Evolutionary conservation across 2,113 vertebrate genomes (phyloP), one percentile per base, ranked within the genome.

Genomic region (Ammodramus savannarum): DNA sequence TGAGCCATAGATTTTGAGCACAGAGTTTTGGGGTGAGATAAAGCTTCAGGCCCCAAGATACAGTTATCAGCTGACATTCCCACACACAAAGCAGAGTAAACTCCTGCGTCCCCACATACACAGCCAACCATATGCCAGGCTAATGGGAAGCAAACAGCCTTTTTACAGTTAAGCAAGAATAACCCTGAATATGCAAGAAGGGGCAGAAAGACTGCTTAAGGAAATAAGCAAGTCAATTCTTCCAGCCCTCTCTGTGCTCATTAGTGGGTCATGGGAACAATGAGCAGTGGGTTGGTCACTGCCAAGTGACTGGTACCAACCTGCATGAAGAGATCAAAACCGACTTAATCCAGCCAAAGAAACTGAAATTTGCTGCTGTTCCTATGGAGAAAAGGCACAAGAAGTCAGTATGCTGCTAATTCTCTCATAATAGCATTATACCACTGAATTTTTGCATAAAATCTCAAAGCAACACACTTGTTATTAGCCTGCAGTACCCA

Each of bases 281-380:
- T 0, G 0, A 91, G 36, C 58, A 77, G 8, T 0, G 0, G 51
- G 36, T 59, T 2, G 4, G 55, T 62, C 71, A 25, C 58, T 72
- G 69, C 75, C 82, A 88, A 80, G 36, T 38, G 85, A 74, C 73
- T 75, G 51, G 93, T 91, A 98, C 98, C 75, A 95, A 99, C 99
- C 99, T 99, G 98, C 93, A 97, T 48, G 96, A 95, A 66, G 97
- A 98, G 65, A 91, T 94, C 89, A 99, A 82, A 85, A 98, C 68
- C 1, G 97, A 98, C 94, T 97, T 99, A 81, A 99, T 97, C 99
- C 99, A 99, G 36, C 39, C 78, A 87, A 99, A 99, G 97, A 99
- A 98, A 96, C 98, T 99, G 98, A 99, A 99, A 95, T 97, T 98
- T 20, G 98, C 98, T 89, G 99, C 98, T 89, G 97, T 97, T 96